Evolutionary conservation across 2,888 invertebrate species (phyloP), one percentile per base, ranked within the genome.

Genomic region (Metallyticus violacea): DNA sequence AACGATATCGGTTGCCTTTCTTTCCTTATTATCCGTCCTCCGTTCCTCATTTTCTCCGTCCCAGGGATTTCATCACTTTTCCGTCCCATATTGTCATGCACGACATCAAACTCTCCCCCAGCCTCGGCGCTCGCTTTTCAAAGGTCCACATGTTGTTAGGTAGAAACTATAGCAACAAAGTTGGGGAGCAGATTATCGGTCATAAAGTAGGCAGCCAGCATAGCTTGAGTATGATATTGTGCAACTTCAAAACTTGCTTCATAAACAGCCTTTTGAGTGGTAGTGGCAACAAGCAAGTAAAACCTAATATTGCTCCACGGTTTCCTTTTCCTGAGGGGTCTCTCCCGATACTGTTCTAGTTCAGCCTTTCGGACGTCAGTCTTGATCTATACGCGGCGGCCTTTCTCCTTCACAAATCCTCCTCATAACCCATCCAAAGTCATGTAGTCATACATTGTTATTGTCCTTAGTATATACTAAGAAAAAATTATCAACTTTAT

Each of bases 1-100:
- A 83, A 28, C 83, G 83, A 83, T 83, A 83, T 83, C 77, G 83
- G 83, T 25, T 83, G 83, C 83, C 83, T 77, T 83, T 83, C 83
- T 83, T 83, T 83, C 83, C 77, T 83, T 83, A 83, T 83, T 83
- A 83, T 77, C n/a, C 83, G 28, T 30, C 30, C 29, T 25, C 29
- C 25, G 77, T 28, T 26, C 7, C 9, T 29, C 28, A 62, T 62
- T 62, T 62, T 62, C 40, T 62, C 82, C 26, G 82, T 22, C 26
- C 77, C 28, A 7, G 77, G 82, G 83, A 83, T 83, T 77, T 28
- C 83, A 83, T 83, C 77, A 77, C 76, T 76, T 30, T 81, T 29
- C 27, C 26, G 81, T 25, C 77, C 22, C 25, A 76, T 83, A n/a
- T 77, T 77, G 77, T 30, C 76, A 25, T 83, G 28, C 27, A 25